Evolutionary conservation across 2,797 vertebrate species (phyloP).

Genomic region (Pangasius djambal): DNA sequence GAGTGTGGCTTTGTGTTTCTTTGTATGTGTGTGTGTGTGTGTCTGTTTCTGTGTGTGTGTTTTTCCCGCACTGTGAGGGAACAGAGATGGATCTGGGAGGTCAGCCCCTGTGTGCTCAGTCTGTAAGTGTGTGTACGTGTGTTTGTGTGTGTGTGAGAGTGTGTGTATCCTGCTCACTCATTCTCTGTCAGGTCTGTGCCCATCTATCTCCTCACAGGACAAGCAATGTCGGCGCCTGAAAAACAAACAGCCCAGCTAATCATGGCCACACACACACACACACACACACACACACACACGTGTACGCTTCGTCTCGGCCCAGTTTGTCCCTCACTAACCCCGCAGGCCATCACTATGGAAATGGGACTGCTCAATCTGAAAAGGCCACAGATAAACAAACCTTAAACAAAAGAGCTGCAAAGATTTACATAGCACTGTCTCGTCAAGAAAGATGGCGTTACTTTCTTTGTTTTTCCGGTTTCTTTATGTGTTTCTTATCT

Average conservation of each 20-base stretch:
- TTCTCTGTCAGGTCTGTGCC: conserved; percentile 53
- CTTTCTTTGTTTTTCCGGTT: background rate
- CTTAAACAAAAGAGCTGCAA: conserved; percentile 51
- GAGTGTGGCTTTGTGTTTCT: conserved; percentile 51
- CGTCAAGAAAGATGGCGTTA: background rate
- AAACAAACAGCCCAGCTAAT: conserved; percentile 62
- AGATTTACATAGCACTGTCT: conserved; percentile 36
- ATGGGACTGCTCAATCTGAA: conserved; percentile 55
- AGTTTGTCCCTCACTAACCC: conserved; percentile 57
- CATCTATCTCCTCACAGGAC: conserved; percentile 60
- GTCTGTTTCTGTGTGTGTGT: conserved; percentile 41
- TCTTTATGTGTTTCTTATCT: background rate
- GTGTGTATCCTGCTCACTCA: conserved; percentile 58
- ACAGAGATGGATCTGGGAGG: conserved; percentile 54
- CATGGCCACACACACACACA: conserved; percentile 35
- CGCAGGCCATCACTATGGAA: conserved; percentile 61
- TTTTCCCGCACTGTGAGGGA: conserved; percentile 45
- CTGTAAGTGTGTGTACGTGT: conserved; percentile 65
- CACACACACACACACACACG: conserved; percentile 42
- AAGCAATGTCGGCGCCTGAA: conserved; percentile 56
- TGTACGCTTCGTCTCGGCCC: conserved; percentile 35
- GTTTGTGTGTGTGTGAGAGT: conserved; percentile 63
- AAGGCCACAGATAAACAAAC: conserved; percentile 58
- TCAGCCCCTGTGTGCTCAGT: conserved; percentile 59
- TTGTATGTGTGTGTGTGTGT: conserved; percentile 57